Evolutionary conservation across 2,797 vertebrate species (phyloP).

Genomic region (Crenichthys baileyi): DNA sequence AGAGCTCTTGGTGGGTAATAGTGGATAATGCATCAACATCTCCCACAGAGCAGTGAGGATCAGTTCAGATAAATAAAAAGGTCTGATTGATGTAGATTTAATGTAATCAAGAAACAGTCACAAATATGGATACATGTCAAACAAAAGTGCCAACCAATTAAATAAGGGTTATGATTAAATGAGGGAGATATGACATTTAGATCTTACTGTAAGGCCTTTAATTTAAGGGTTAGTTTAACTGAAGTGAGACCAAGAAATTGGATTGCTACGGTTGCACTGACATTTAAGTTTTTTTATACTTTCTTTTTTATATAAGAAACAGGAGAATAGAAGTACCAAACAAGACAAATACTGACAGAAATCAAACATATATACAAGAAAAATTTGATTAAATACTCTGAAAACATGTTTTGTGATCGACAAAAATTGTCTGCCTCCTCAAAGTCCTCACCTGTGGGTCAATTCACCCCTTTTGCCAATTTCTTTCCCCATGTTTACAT

Average conservation of each 20-base stretch:
- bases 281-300: too few relatives aligned
- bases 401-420: too few relatives aligned
- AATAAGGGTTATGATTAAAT: too few relatives aligned
- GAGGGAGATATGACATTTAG: neutral
- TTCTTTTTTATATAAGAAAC: too few relatives aligned
- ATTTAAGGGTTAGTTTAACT: conserved; percentile 50
- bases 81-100: neutral
- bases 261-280: too few relatives aligned
- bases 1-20: neutral
- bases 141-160: neutral
- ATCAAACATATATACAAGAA: neutral
- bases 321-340: too few relatives aligned
- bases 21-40: neutral
- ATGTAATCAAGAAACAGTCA: neutral
- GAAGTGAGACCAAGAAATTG: neutral
- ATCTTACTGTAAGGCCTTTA: neutral
- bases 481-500: too few relatives aligned
- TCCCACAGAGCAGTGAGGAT: conserved; percentile 9
- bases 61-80: neutral
- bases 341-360: too few relatives aligned
- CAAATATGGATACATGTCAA: neutral
- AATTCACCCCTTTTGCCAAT: too few relatives aligned
- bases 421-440: too few relatives aligned
- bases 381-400: too few relatives aligned
- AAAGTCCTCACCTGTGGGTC: too few relatives aligned